Base-by-base conservation (phyloP, 2,113 vertebrate species). In the Neofelis nebulosa region DNA sequence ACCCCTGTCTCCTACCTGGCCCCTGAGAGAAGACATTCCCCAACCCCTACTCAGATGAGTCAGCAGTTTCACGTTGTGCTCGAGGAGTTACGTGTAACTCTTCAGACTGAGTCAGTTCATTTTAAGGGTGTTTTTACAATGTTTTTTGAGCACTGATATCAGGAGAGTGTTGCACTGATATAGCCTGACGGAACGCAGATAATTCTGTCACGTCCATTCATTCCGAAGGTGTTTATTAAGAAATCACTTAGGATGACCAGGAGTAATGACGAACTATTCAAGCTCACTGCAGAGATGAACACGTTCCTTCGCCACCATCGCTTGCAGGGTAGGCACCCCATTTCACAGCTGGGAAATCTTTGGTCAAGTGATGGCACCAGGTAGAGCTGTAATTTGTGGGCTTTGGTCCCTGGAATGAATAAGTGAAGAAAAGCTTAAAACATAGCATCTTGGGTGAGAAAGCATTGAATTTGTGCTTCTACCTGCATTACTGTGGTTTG, bases 401-500 rank as follows among this genome's bases (percentile, higher is more conserved):
- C 7, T 81, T 94, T 83, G 5, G 11, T 25, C 5, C 27, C 87
- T 52, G 38, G 48, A 94, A 66, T 73, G 65, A 73, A n/a, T 52
- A 65, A 41, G 0, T 3, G 81, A 41, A 52, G 36, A 41, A 48
- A 87, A 94, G 89, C 10, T 69, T 48, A 71, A 93, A 89, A 25
- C 45, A 18, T 1, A 16, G 36, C 19, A 18, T 71, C 61, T 29
- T 89, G 8, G 76, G 25, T 16, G 4, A 92, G 41, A 0, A 61
- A 57, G 36, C 36, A 0, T 13, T 57, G 57, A 55, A 10, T 19
- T 29, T 21, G 1, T 3, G 3, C 57, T 55, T 21, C 33, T 48
- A 1, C 55, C 4, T 25, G 2, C 69, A 48, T 2, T 82, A 16
- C 16, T 8, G 33, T 5, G 0, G 0, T 84, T 41, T 15, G 33